Evolutionary conservation across 2,113 vertebrate genomes (phyloP), one percentile per base, ranked within the genome.

Genomic region (Platichthys flesus): DNA sequence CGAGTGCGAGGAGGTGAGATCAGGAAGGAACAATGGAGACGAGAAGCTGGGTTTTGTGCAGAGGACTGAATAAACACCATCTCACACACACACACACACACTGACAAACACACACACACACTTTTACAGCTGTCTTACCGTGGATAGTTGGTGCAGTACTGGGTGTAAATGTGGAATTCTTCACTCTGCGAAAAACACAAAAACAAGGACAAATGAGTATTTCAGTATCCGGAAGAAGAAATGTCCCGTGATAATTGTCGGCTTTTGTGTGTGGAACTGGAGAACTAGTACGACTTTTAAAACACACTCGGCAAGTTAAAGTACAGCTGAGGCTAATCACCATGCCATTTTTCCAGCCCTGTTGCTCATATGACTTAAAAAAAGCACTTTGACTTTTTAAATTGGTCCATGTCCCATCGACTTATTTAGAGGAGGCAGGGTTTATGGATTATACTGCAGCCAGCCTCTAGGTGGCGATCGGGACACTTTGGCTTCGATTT

Each of bases 131-230:
- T 18, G 56, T 77, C 89, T 90, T 86, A 93, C 97, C 96, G 96
- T 61, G 97, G 97, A 66, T 98, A 98, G 92, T 98, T 98, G 67
- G 97, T 98, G 91, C 97, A 98, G 84, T 98, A 98, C 89, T 98
- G 96, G 0, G 97, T 98, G 62, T 98, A 98, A 84, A 98, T 96
- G 88, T 98, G 97, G 91, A 98, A 98, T 67, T 97, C 97, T 96
- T 98, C 96, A 90, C 97, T 98, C 97, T 98, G 93, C 45, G 75
- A 82, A 51, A 51, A 85, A 83, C 40, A 76, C 23, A 59, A 57
- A 28, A 49, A 65, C 7, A 59, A 63, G 9, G 23, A 62, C 13
- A 57, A 20, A 6, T 84, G 5, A 84, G 61, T 12, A 12, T 35
- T 55, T 31, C 15, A 21, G 9, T 9, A 31, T 65, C 31, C 67